Base-by-base conservation (phyloP, 2,888 invertebrate species). In the Meghimatium bilineatum region DNA sequence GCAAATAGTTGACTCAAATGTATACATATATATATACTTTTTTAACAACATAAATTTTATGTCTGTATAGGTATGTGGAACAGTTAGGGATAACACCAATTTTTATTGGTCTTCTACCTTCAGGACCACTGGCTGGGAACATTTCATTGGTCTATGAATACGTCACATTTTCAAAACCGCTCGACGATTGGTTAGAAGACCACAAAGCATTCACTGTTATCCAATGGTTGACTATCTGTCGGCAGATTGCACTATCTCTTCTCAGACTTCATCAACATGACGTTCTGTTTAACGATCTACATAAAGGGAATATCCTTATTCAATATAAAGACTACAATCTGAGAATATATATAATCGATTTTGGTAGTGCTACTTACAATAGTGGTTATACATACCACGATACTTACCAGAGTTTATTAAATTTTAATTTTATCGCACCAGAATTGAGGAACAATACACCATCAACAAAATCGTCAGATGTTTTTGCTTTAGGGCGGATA, bases 261-360 rank as follows among this genome's bases (percentile, higher is more conserved):
- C 80, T 79, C 5, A 44, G 14, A 6, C 36, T 86, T 5, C 86
- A 86, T 67, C 75, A 78, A 0, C 38, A 81, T 34, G 78, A 81
- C 29, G 85, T 85, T 32, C 69, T 86, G 2, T 80, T 81, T 66
- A 86, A 86, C 79, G 86, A 86, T 60, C 66, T 86, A 6, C 85
- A 86, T 66, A 26, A 74, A 67, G 74, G 81, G 23, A 86, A 86
- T 36, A 38, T 86, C 8, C 74, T 86, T 17, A n/a, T 86, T 20
- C 78, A 78, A 60, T 67, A 52, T 29, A 32, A 23, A 32, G 77
- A 32, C 26, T 17, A 80, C 29, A 29, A 10, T n/a, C 56, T 75
- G n/a, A 75, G 74, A 69, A 78, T 83, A 32, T 75, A 75, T 32
- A 10, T 86, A 20, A 85, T 85, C 56, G 86, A 86, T n/a, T 79